Conservation (phyloP, 2,888 invertebrate genomes). For the Physocephala rufipes region DNA sequence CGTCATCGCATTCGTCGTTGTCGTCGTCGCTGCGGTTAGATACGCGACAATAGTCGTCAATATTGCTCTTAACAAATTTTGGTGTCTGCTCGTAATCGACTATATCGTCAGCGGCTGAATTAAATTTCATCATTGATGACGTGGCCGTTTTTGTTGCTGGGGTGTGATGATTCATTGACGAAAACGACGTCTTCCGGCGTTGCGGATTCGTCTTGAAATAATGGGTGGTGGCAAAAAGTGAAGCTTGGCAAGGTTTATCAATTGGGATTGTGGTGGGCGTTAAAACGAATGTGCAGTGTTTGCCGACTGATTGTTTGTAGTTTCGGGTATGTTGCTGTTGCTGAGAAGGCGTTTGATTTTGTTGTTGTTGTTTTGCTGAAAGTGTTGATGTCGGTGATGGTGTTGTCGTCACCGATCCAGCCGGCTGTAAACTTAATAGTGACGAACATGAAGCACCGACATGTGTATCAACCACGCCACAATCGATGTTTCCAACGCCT, state of each 20-base stretch:
- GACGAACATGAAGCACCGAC: neutral
- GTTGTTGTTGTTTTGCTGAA: conserved; percentile 42
- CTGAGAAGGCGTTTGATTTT: conserved; percentile 39
- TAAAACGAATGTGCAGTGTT: conserved; percentile 62
- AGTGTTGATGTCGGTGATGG: conserved; percentile 33
- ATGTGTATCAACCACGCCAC: neutral
- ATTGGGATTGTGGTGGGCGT: conserved; percentile 55
- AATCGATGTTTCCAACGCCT: neutral
- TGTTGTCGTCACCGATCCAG: conserved; percentile 4
- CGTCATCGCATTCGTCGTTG: conserved; percentile 47
- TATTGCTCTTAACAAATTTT: neutral
- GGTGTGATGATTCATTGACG: conserved; percentile 33
- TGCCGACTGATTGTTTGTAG: conserved; percentile 43
- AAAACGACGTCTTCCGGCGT: conserved; percentile 41
- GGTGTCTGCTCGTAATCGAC: neutral
- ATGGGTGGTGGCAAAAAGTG: conserved; percentile 44
- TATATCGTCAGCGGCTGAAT: conserved; percentile 41
- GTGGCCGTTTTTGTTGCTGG: conserved; percentile 32
- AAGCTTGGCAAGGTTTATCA: conserved; percentile 42
- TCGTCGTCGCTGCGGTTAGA: neutral
- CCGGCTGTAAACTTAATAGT: neutral
- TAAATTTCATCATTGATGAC: conserved; percentile 11
- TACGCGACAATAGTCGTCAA: neutral
- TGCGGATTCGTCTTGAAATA: conserved; percentile 14
- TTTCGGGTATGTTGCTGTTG: conserved; percentile 33